Percentiles rank a stretch among this genome's conserved stretches.
These are phyloP conservation scores for Psettodes erumei DNA, from an alignment of 2,113 vertebrate species.

Conservation along the genomic window DNA sequence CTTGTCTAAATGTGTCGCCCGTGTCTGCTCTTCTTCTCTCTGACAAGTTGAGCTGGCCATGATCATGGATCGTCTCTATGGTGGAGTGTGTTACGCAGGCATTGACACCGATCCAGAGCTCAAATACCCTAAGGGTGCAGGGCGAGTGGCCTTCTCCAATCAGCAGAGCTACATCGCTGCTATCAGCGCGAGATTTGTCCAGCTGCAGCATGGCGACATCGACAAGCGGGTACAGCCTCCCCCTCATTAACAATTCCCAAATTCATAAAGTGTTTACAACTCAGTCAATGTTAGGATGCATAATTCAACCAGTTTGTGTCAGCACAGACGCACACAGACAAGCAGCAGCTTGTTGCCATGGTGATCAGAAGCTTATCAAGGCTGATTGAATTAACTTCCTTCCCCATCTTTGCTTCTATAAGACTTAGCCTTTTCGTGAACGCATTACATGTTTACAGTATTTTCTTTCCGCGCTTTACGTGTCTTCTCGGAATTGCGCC, in stretches of 20 bases:
- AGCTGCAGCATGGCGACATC: conserved; percentile 98
- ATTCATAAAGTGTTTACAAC: background rate
- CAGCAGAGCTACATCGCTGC: conserved; percentile 99
- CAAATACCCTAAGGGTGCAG: conserved; percentile 98
- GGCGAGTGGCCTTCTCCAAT: conserved; percentile 98
- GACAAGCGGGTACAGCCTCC: conserved; percentile 91
- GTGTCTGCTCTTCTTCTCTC: background rate
- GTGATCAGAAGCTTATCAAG: conserved; percentile 24
- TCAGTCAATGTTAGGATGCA: background rate
- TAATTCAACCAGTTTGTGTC: background rate
- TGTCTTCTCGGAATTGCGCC: background rate
- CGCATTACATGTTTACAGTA: too few species aligned
- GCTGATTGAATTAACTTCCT: conserved; percentile 36
- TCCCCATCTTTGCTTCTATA: background rate
- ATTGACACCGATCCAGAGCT: conserved; percentile 98
- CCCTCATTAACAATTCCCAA: background rate
- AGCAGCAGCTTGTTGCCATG: conserved; percentile 38
- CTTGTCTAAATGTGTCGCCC: background rate
- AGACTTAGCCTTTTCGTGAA: background rate
- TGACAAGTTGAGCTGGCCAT: conserved; percentile 93
- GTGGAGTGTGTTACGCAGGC: conserved; percentile 97
- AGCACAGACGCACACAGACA: too few species aligned
- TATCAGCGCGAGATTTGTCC: conserved; percentile 98
- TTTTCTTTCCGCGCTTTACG: background rate
- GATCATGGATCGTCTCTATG: conserved; percentile 99